Evolutionary conservation across 2,888 invertebrate genomes (phyloP), one percentile per base, ranked within the genome.

Genomic region (Hecatera dysodea): DNA sequence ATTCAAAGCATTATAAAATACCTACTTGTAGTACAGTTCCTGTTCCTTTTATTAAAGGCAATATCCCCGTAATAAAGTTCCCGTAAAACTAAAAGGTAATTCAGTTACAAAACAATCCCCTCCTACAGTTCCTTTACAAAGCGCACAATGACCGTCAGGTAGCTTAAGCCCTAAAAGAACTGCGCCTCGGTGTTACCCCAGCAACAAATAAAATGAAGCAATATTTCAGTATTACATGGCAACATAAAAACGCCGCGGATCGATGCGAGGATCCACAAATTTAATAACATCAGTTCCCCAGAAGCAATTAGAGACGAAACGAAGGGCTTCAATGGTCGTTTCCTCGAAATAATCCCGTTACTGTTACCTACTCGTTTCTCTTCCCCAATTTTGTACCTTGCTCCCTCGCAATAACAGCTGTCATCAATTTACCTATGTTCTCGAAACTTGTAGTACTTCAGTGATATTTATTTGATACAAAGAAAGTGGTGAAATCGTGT

Each of bases 281-380:
- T 87, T 87, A 87, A 87, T 87, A 84, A 84, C 81, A 84, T 68
- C 86, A 82, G 76, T 87, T 90, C 89, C 91, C 86, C 83, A 82
- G 88, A 90, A 91, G 90, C 88, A 92, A 91, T 92, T 91, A 92
- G 88, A 89, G 87, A 90, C 82, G 86, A 82, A 85, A 90, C 86
- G 87, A 85, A 84, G 87, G 87, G 85, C 80, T 89, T 89, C 88
- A 83, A 86, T 84, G 65, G 86, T 70, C 82, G 82, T 84, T 88
- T 87, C 90, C 87, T 74, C 76, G 84, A 86, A 86, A 80, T 83
- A 81, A 86, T 81, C 74, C 86, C 82, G 86, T 84, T 86, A 85
- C 80, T 52, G 69, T 61, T 81, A 84, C 69, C 62, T 73, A 82
- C 73, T 74, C 72, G 19, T 57, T 70, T 15, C 33, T 5, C 33